These are phyloP conservation scores for Lasius platythorax DNA, from an alignment of 2,888 invertebrate species.

Conservation along the genomic window DNA sequence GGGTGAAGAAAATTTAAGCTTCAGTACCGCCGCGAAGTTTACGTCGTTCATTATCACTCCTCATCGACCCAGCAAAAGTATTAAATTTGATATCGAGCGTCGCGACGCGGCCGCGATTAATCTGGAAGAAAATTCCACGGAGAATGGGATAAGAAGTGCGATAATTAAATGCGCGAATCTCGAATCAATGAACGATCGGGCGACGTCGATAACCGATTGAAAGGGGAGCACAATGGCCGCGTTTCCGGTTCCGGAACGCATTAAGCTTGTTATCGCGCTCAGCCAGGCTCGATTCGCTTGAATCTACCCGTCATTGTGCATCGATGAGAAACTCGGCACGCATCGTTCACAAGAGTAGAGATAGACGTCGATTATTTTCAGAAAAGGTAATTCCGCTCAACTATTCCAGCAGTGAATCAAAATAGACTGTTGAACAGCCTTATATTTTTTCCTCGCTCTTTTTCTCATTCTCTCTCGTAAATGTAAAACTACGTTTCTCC, in stretches of 20 bases:
- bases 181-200: constrained; percentile 62
- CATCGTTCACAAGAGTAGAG: constrained; percentile 31
- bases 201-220: constrained; percentile 61
- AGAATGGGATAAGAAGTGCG: constrained; percentile 37
- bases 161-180: constrained; percentile 59
- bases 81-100: constrained; percentile 29
- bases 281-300: constrained; percentile 69
- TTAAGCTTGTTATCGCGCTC: constrained; percentile 72
- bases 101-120: constrained; percentile 40
- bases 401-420: constrained; percentile 8
- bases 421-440: neutral
- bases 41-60: constrained; percentile 32
- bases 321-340: constrained; percentile 50
- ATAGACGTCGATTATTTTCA: constrained; percentile 35
- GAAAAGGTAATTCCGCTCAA: constrained; percentile 21
- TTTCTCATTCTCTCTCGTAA: neutral
- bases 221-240: constrained; percentile 63
- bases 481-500: neutral
- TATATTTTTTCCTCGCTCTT: neutral
- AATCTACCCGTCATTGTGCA: constrained; percentile 62
- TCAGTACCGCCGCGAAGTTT: constrained; percentile 22
- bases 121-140: constrained; percentile 46
- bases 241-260: constrained; percentile 70
- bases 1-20: constrained; percentile 24
- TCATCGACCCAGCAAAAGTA: constrained; percentile 18